Evolutionary conservation across 1,140 invertebrate species (phyloP), one percentile per base, ranked within the genome.

Genomic region (Sesamia nonagrioides): DNA sequence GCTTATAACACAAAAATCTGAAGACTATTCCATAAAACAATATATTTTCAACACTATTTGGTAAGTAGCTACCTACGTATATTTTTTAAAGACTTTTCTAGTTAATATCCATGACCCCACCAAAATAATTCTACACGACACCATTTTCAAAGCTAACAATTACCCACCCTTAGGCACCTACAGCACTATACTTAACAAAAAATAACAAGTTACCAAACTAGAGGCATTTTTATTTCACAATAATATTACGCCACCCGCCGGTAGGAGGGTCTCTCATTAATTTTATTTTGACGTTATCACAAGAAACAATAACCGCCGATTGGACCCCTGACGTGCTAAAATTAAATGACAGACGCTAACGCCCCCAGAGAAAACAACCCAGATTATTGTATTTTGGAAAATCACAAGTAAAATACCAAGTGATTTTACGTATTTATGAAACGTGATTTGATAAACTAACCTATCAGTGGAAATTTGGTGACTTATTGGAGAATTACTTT

Each of bases 241-340:
- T 40, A 68, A 68, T 68, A 68, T 68, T 48, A 42, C 15, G 42
- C 63, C 42, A 48, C 63, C 63, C 63, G 63, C 63, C 63, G 63
- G 42, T 48, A 21, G 21, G 27, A 8, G 48, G 50, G 27, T 18
- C 48, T 48, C 48, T 45, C 75, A 48, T 68, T 77, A 77, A 77
- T 77, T 77, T 77, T 68, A 77, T 77, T 77, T 77, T 77, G 75
- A 77, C 75, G 75, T 77, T 77, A 77, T 77, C 75, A 61, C 61
- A 27, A 52, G 48, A 66, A 77, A 77, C 75, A 77, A 77, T 77
- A 72, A 77, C 75, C 48, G 48, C 61, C 61, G 61, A 77, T 77
- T 77, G 61, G 60, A 61, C 40, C 73, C 50, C 69, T 56, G 50
- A 72, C 69, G 69, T 56, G 69, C 33, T 56, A 54, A 54, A 54